phyloP scores from a whole-genome alignment of 1,140 invertebrate species.

The Solenopsis invicta region DNA sequence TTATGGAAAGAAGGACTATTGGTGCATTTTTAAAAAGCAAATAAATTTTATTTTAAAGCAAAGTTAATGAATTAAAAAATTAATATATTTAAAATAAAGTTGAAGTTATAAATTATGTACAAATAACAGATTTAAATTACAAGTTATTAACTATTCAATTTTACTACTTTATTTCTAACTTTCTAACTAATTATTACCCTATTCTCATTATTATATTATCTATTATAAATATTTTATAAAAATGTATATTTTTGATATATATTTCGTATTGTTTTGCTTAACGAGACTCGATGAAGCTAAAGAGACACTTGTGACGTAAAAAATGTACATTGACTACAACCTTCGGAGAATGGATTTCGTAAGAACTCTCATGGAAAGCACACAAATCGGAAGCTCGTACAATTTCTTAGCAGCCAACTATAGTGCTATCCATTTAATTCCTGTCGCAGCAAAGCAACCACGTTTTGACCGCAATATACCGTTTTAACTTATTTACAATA shows the following conservation, averaged over 20 bases:
- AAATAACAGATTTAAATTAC: too few relatives aligned
- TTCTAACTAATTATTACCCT: too few relatives aligned
- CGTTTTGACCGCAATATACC: not conserved
- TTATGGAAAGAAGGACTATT: too few relatives aligned
- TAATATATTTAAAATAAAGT: too few relatives aligned
- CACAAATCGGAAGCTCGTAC: not conserved
- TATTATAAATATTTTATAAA: not conserved
- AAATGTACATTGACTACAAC: not conserved
- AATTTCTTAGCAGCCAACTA: slow-evolving; percentile 16
- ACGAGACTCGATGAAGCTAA: not conserved
- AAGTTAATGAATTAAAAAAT: too few relatives aligned
- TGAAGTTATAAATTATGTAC: too few relatives aligned
- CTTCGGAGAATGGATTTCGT: not conserved
- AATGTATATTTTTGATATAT: not conserved
- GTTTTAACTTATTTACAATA: slow-evolving; percentile 6
- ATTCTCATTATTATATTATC: not conserved
- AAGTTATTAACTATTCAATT: too few relatives aligned
- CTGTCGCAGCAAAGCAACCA: not conserved
- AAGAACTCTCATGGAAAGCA: not conserved
- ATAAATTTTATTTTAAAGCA: too few relatives aligned
- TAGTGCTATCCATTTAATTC: slow-evolving; percentile 25
- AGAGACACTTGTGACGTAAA: not conserved
- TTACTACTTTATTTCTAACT: too few relatives aligned
- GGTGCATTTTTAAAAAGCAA: too few relatives aligned
- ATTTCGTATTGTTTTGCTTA: not conserved